Base-by-base conservation (phyloP, 1,140 invertebrate genomes). In the Prorops nasuta region DNA sequence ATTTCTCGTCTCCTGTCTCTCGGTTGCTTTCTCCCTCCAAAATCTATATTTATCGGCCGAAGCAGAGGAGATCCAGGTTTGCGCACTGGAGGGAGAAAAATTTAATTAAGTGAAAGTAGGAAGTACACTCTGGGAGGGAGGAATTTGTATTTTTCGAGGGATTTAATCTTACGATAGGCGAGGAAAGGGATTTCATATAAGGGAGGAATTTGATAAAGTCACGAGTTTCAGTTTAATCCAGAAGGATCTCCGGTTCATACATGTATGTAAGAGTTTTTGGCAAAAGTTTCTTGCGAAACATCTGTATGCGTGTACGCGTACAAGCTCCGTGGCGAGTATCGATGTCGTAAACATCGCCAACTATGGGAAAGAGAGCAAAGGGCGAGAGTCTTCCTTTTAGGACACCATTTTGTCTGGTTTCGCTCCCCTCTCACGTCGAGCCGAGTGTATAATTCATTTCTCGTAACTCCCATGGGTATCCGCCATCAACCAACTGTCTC, bases 361-460 rank as follows among this genome's bases (percentile, higher is more conserved):
- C 24, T 34, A 47, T 10, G 49, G 42, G 41, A 40, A 59, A 17
- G 36, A 36, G 38, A 37, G 22, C 9, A 44, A 46, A 57, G 43
- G 40, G 16, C 17, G 34, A 49, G 18, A 39, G 37, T 43, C 45
- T 61, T 61, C 56, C 54, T 62, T 62, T 59, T 55, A 53, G 36
- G 49, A 52, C 54, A 61, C 57, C 64, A 66, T 71, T 69, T 72
- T 67, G 64, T 66, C 54, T 51, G 53, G 38, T 49, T 52, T 41
- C 37, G 55, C 46, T 61, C 57, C 62, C 67, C 60, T 58, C 54
- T 55, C 42, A 50, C 55, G 46, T 48, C 49, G 14, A 41, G 39
- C 54, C 58, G 36, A 53, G 45, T 53, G 56, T 64, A 69, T 72
- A 71, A 72, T 69, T 69, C 63, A 64, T 66, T 63, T 63, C 52